A percentile compares a stretch with the other conserved stretches of the same genome.
These are phyloP conservation scores for Pheosia tremula DNA, from an alignment of 2,888 invertebrate species.

Conservation along the genomic window DNA sequence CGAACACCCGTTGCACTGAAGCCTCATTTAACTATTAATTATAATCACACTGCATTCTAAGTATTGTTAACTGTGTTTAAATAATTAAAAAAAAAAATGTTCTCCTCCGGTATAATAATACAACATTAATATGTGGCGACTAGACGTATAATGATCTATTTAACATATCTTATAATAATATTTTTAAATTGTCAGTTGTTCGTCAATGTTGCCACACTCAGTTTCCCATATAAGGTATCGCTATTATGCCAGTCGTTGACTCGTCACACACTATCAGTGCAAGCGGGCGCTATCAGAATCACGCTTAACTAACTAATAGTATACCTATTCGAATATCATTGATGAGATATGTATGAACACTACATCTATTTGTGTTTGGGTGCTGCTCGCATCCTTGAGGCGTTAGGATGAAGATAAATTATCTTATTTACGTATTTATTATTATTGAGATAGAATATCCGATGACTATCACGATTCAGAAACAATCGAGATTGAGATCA, in stretches of 20 bases:
- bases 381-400: conserved; percentile 3
- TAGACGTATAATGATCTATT: neutral
- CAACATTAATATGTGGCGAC: too few species aligned
- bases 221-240: neutral
- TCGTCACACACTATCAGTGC: conserved; percentile 13
- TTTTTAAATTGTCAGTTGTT: neutral
- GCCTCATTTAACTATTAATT: neutral
- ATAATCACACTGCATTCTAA: neutral
- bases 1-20: neutral
- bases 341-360: conserved; percentile 39
- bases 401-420: neutral
- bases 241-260: neutral
- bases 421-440: conserved; percentile 3
- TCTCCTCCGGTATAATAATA: too few species aligned
- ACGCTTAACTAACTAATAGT: conserved; percentile 22
- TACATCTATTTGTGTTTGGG: conserved; percentile 12
- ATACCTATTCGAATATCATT: conserved; percentile 42
- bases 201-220: neutral
- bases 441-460: too few species aligned
- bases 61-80: too few species aligned
- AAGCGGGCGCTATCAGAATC: conserved; percentile 9
- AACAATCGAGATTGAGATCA: too few species aligned
- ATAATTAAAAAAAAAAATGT: too few species aligned
- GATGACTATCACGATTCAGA: too few species aligned
- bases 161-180: neutral